Evolutionary conservation across 2,888 invertebrate species (phyloP).

Genomic region (Opisthograptis luteolata): DNA sequence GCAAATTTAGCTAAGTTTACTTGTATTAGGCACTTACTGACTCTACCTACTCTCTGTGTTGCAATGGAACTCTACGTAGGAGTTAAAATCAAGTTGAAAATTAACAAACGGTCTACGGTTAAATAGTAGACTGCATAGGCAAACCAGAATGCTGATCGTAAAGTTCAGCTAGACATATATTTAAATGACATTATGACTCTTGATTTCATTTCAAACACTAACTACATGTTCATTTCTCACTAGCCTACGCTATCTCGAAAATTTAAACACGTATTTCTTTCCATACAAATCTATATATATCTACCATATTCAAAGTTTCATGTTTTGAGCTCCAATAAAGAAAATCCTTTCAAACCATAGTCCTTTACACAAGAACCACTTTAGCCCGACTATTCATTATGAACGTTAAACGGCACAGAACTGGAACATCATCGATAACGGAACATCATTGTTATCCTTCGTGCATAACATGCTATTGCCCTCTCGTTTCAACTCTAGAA

Average conservation of each 20-base stretch:
- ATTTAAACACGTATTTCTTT: too few species aligned
- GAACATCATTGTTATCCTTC: slow-evolving; percentile 63
- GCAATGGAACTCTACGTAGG: neutral
- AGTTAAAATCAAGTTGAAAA: too few species aligned
- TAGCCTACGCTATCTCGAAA: neutral
- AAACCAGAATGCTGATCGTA: too few species aligned
- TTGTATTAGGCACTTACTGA: neutral
- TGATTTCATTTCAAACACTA: neutral
- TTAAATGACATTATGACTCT: too few species aligned
- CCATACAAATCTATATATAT: too few species aligned
- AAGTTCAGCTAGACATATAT: too few species aligned
- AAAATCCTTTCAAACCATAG: too few species aligned
- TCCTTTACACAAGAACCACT: neutral
- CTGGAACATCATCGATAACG: slow-evolving; percentile 48
- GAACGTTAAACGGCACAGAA: slow-evolving; percentile 43
- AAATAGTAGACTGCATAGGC: too few species aligned
- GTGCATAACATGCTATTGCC: slow-evolving; percentile 61
- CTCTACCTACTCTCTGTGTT: slow-evolving; percentile 5
- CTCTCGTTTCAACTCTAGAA: slow-evolving; percentile 36
- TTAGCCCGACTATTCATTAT: slow-evolving; percentile 31
- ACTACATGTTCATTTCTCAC: neutral
- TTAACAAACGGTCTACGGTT: too few species aligned
- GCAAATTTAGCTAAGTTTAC: slow-evolving; percentile 5
- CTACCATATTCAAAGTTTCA: too few species aligned
- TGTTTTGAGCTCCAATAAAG: too few species aligned